Conservation (phyloP, 2,797 vertebrate species). For the Chaetodon trifasciatus region DNA sequence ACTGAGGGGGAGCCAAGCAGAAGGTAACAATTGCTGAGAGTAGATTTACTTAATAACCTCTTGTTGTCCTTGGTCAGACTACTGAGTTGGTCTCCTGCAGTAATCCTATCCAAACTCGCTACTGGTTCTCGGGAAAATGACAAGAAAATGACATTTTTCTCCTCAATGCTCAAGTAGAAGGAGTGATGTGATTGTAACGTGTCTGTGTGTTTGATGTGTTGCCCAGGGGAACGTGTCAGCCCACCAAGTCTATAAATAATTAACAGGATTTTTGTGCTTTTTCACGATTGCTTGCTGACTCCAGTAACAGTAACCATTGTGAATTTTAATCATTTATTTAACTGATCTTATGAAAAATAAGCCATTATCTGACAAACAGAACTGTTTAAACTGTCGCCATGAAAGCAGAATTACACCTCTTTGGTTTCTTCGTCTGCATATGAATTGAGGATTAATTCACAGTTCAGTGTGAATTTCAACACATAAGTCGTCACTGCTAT, state of each 20-base stretch:
- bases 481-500: not conserved
- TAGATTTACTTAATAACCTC: slow-evolving; percentile 81
- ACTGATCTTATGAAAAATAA: slow-evolving; percentile 5
- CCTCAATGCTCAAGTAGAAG: slow-evolving; percentile 9
- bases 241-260: slow-evolving; percentile 44
- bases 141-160: slow-evolving; percentile 31
- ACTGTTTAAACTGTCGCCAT: not conserved
- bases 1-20: slow-evolving; percentile 57
- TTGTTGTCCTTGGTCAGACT: slow-evolving; percentile 75
- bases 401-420: not conserved
- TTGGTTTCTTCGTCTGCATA: not conserved
- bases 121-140: slow-evolving; percentile 13
- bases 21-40: slow-evolving; percentile 73
- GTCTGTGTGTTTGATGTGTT: slow-evolving; percentile 37
- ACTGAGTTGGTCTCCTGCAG: slow-evolving; percentile 59
- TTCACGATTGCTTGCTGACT: slow-evolving; percentile 7
- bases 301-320: slow-evolving; percentile 1
- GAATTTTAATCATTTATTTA: slow-evolving; percentile 13
- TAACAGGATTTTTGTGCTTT: slow-evolving; percentile 14
- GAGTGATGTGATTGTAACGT: slow-evolving; percentile 30
- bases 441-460: not conserved
- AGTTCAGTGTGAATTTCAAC: not conserved
- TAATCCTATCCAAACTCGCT: slow-evolving; percentile 38
- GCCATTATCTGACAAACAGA: not conserved
- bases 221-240: slow-evolving; percentile 25